phyloP scores from a whole-genome alignment of 2,797 vertebrate species.

The Pantherophis alleghaniensis region DNA sequence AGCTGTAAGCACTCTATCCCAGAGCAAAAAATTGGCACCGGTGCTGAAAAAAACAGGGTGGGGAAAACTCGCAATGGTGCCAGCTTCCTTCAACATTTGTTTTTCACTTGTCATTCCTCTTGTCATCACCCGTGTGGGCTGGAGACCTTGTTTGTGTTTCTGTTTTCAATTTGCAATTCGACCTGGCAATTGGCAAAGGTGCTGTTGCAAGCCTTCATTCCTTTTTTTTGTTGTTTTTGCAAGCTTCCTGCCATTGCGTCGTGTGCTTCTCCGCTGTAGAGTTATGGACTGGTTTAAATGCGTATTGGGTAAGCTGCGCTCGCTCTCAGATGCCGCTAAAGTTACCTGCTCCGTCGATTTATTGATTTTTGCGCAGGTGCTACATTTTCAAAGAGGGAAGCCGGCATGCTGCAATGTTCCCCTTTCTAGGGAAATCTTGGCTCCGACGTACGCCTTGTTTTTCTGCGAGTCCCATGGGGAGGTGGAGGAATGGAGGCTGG shows the following conservation, averaged over 20 bases:
- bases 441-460: too few relatives aligned
- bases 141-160: neutral
- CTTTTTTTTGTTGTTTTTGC: neutral
- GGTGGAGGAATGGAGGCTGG: neutral
- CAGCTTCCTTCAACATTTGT: neutral
- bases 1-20: too few relatives aligned
- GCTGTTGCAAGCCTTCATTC: neutral
- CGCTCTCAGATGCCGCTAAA: too few relatives aligned
- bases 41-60: too few relatives aligned
- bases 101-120: too few relatives aligned
- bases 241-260: too few relatives aligned
- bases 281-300: too few relatives aligned
- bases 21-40: neutral
- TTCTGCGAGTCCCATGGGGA: neutral
- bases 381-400: neutral
- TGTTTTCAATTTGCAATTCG: neutral
- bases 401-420: rapidly evolving
- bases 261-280: too few relatives aligned
- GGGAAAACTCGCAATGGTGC: too few relatives aligned
- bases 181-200: neutral
- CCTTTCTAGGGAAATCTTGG: neutral
- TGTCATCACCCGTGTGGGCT: too few relatives aligned
- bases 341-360: neutral
- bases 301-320: too few relatives aligned
- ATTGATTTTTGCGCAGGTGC: too few relatives aligned